These are phyloP conservation scores for Psilopogon haemacephalus DNA, from an alignment of 2,113 vertebrate species.

Conservation along the genomic window DNA sequence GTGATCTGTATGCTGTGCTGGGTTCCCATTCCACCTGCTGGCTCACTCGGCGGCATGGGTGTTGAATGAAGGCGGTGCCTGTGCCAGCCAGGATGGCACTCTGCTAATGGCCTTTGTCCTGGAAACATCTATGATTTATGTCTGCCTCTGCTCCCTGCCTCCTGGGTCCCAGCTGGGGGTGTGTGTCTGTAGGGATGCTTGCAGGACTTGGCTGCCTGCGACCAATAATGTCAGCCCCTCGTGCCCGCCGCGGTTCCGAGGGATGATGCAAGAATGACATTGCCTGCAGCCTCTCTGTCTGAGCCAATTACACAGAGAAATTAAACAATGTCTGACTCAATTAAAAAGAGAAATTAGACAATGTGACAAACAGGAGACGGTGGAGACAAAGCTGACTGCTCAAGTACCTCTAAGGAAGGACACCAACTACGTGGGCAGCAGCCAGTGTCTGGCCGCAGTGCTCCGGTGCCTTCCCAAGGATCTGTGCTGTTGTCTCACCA, in stretches of 20 bases:
- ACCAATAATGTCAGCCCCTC: neutral
- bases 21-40: neutral
- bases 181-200: neutral
- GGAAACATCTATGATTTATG: neutral
- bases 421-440: accelerated
- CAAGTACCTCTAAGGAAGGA: neutral
- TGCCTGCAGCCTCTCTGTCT: conserved; percentile 62
- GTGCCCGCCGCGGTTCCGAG: neutral
- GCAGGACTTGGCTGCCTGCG: neutral
- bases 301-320: conserved; percentile 61
- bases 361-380: conserved; percentile 7
- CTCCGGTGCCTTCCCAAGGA: accelerated
- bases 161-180: neutral
- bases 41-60: neutral
- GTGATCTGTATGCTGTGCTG: neutral
- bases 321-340: conserved; percentile 59
- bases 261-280: conserved; percentile 5
- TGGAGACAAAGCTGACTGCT: neutral
- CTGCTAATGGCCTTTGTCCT: neutral
- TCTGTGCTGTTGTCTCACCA: accelerated
- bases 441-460: accelerated
- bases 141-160: neutral
- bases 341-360: conserved; percentile 61
- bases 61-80: neutral
- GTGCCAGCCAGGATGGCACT: neutral